Evolutionary conservation across 2,113 vertebrate species (phyloP).

Genomic region (Tychaedon coryphoeus): DNA sequence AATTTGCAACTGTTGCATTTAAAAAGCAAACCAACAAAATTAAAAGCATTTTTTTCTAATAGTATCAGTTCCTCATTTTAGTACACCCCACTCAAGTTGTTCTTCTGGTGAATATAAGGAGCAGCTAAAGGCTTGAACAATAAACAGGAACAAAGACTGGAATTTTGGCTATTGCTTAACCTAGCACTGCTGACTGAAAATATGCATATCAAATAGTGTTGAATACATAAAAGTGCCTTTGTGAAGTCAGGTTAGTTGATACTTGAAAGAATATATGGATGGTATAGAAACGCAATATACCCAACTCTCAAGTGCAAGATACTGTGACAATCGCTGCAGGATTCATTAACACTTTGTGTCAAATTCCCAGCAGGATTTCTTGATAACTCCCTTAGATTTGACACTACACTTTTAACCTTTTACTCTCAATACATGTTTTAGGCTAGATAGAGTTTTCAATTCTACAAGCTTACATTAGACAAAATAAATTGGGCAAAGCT

Average conservation of each 20-base stretch:
- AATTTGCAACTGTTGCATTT: neutral
- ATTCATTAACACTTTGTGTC: neutral
- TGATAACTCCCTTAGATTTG: neutral
- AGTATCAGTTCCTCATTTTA: neutral
- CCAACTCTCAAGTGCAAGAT: neutral
- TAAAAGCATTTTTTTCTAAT: neutral
- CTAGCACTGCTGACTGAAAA: neutral
- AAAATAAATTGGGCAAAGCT: neutral
- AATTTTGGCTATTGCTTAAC: neutral
- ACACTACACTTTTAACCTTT: neutral
- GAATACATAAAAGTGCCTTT: neutral
- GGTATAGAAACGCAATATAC: neutral
- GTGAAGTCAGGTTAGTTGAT: neutral
- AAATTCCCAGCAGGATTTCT: neutral
- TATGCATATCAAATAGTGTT: neutral
- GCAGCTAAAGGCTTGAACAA: neutral
- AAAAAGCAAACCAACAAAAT: neutral
- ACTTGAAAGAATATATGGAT: neutral
- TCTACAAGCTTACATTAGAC: neutral
- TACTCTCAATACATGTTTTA: neutral
- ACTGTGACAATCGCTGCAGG: neutral
- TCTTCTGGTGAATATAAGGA: neutral
- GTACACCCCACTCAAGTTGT: neutral
- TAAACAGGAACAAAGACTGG: neutral
- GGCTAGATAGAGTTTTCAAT: neutral